These are phyloP conservation scores for Huso huso DNA, from an alignment of 2,797 vertebrate species.

Conservation along the genomic window DNA sequence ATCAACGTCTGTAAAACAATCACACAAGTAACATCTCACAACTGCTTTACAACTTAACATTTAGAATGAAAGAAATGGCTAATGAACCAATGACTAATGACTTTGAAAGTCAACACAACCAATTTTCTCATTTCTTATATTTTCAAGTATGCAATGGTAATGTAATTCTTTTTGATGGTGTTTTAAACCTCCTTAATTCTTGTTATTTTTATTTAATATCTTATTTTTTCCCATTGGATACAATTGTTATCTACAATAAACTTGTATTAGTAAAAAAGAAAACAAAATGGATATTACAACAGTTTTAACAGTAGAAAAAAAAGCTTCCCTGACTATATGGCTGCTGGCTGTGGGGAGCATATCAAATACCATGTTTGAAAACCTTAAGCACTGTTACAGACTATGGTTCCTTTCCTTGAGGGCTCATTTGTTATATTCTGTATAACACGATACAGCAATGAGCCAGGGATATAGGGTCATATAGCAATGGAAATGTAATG, in stretches of 20 bases:
- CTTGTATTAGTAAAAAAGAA: background rate
- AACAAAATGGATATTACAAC: too few species aligned
- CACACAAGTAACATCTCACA: background rate
- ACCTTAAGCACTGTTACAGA: background rate
- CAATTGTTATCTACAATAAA: background rate
- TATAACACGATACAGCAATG: background rate
- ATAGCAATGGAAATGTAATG: too few species aligned
- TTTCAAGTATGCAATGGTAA: too few species aligned
- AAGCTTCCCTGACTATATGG: background rate
- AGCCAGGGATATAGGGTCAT: background rate
- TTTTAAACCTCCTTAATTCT: too few species aligned
- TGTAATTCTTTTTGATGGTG: too few species aligned
- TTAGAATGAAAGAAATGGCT: too few species aligned
- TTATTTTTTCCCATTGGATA: background rate
- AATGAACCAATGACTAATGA: too few species aligned
- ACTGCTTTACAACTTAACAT: background rate
- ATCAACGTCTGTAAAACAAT: conserved; percentile 30
- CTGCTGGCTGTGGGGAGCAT: background rate
- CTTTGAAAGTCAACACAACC: too few species aligned
- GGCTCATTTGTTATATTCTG: background rate
- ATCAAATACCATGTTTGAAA: background rate
- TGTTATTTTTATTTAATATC: too few species aligned
- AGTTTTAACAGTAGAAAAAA: too few species aligned
- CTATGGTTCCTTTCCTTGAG: background rate
- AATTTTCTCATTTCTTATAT: too few species aligned